These are phyloP conservation scores for Drosophila rellima DNA, from an alignment of 2,888 invertebrate species.

Conservation along the genomic window DNA sequence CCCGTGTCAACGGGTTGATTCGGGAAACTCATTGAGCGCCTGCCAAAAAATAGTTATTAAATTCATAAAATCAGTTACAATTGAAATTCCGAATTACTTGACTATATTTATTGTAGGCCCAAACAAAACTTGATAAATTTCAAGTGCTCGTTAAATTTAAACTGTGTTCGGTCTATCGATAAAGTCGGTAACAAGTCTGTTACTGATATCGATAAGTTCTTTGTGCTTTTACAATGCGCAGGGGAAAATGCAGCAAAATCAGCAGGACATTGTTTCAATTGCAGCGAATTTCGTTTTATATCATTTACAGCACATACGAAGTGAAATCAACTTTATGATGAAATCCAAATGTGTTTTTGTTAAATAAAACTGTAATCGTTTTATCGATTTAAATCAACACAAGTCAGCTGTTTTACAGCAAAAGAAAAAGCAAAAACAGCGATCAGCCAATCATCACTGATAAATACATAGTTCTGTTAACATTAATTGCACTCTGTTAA, in stretches of 20 bases:
- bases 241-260: too few relatives aligned
- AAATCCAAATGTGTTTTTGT: background rate
- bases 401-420: background rate
- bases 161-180: too few relatives aligned
- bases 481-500: background rate
- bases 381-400: background rate
- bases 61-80: too few relatives aligned
- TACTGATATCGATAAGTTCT: background rate
- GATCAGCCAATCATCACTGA: too few relatives aligned
- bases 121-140: too few relatives aligned
- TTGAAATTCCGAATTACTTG: too few relatives aligned
- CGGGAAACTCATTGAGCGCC: conserved; percentile 31
- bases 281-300: too few relatives aligned
- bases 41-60: background rate
- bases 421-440: background rate
- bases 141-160: too few relatives aligned
- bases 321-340: background rate
- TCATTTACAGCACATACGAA: background rate
- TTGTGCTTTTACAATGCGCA: too few relatives aligned
- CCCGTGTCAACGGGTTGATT: conserved; percentile 4
- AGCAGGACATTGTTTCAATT: too few relatives aligned
- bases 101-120: too few relatives aligned
- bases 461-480: background rate
- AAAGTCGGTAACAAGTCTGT: background rate
- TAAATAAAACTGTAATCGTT: background rate